These are phyloP conservation scores for Nysson spinosus DNA, from an alignment of 2,888 invertebrate species.

Conservation along the genomic window DNA sequence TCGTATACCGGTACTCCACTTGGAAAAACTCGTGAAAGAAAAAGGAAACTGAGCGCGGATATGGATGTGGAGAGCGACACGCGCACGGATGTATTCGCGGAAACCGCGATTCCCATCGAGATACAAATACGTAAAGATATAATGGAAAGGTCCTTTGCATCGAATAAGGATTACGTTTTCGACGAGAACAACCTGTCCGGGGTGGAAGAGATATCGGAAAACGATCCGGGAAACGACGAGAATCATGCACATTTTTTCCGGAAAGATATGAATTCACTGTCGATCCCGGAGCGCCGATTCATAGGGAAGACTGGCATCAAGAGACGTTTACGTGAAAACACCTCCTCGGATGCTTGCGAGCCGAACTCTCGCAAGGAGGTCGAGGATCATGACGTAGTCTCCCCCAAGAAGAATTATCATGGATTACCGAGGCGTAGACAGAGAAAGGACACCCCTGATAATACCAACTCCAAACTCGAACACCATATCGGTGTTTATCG, in stretches of 20 bases:
- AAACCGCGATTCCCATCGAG: constrained; percentile 9
- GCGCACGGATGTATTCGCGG: too few relatives aligned
- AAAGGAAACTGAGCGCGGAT: too few relatives aligned
- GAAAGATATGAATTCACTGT: constrained; percentile 48
- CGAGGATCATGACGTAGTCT: constrained; percentile 61
- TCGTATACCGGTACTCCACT: too few relatives aligned
- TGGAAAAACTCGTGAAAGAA: too few relatives aligned
- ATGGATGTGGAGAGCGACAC: too few relatives aligned
- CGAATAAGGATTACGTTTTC: constrained; percentile 39
- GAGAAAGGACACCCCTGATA: constrained; percentile 27
- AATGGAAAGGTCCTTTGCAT: constrained; percentile 34
- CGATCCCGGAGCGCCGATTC: constrained; percentile 50
- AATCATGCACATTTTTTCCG: constrained; percentile 62
- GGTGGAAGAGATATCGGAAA: constrained; percentile 44
- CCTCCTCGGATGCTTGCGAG: constrained; percentile 55
- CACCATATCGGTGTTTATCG: constrained; percentile 34
- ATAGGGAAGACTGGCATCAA: constrained; percentile 39
- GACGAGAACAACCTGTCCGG: constrained; percentile 37
- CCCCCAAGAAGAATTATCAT: constrained; percentile 55
- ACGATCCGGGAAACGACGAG: constrained; percentile 64
- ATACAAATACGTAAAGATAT: constrained; percentile 33
- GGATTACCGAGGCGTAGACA: constrained; percentile 48
- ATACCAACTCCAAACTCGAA: constrained; percentile 30
- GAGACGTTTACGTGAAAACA: constrained; percentile 55
- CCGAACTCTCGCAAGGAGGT: constrained; percentile 53